phyloP scores from a whole-genome alignment of 2,113 vertebrate genomes.

The Ellobius talpinus region DNA sequence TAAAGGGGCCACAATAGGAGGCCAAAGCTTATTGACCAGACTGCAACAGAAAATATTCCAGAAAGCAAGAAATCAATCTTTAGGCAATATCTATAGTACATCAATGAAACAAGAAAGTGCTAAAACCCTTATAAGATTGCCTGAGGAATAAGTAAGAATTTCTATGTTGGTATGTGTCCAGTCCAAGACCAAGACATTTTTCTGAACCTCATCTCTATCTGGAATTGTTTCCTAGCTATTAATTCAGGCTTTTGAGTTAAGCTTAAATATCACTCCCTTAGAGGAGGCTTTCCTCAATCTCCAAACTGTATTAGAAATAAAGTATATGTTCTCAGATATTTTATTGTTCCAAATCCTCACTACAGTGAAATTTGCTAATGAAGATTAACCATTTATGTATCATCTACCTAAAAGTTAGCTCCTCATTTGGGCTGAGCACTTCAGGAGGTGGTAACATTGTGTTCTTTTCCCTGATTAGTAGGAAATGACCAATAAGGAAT shows the following conservation, averaged over 20 bases:
- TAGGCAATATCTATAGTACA: neutral
- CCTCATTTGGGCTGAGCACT: conserved; percentile 14
- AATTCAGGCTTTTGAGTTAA: neutral
- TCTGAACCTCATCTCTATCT: neutral
- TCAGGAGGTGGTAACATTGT: neutral
- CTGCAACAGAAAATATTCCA: neutral
- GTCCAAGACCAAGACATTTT: neutral
- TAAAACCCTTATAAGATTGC: neutral
- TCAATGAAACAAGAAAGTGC: neutral
- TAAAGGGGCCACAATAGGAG: neutral
- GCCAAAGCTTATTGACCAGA: neutral
- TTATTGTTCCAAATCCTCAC: conserved; percentile 9
- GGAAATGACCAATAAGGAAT: neutral
- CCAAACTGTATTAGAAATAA: neutral
- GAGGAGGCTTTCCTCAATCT: neutral
- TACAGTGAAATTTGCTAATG: neutral
- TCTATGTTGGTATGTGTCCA: neutral
- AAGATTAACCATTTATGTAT: neutral
- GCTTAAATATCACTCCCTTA: neutral
- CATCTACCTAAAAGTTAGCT: neutral
- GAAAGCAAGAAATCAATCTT: neutral
- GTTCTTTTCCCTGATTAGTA: neutral
- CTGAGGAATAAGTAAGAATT: neutral
- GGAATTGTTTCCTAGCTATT: neutral
- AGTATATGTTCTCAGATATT: neutral